Evolutionary conservation across 1,140 invertebrate genomes (phyloP), one percentile per base, ranked within the genome.

Genomic region (Helicorthomorpha holstii): DNA sequence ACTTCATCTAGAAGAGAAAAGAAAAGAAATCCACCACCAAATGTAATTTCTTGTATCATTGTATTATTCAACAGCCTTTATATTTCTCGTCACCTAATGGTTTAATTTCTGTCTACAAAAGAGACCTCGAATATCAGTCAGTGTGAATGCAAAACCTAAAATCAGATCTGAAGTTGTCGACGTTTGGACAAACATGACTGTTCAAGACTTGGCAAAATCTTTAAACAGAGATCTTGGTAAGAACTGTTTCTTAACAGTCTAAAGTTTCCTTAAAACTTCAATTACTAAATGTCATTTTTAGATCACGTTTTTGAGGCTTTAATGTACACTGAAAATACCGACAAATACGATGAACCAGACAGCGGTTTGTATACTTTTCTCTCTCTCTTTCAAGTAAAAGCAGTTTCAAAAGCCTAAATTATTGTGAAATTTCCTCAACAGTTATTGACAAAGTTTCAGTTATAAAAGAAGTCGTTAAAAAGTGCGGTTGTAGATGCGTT

Each of bases 181-280:
- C n/a, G 68, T 88, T 52, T 90, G 85, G 85, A 70, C 72, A 47
- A 75, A 80, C 59, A 89, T 90, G 73, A 86, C 79, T 12, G 75
- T 89, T 0, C 53, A 61, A 44, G 79, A 91, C 61, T 66, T 92
- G 55, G 77, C 83, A 23, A 60, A 73, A 48, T 68, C 74, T 1
- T 53, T 80, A 14, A 61, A 72, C 21, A 76, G 72, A 64, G 65
- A 75, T 67, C 52, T 74, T 48, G 68, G 74, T 75, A 64, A 54
- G n/a, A n/a, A n/a, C n/a, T n/a, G n/a, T n/a, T n/a, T n/a, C n/a
- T n/a, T n/a, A n/a, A n/a, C n/a, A n/a, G n/a, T n/a, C n/a, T n/a
- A n/a, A n/a, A n/a, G n/a, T n/a, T n/a, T n/a, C n/a, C n/a, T n/a
- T n/a, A n/a, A n/a, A n/a, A n/a, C n/a, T n/a, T n/a, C n/a, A n/a